Evolutionary conservation across 2,797 vertebrate species (phyloP).

Genomic region (Galagoides demidoff): DNA sequence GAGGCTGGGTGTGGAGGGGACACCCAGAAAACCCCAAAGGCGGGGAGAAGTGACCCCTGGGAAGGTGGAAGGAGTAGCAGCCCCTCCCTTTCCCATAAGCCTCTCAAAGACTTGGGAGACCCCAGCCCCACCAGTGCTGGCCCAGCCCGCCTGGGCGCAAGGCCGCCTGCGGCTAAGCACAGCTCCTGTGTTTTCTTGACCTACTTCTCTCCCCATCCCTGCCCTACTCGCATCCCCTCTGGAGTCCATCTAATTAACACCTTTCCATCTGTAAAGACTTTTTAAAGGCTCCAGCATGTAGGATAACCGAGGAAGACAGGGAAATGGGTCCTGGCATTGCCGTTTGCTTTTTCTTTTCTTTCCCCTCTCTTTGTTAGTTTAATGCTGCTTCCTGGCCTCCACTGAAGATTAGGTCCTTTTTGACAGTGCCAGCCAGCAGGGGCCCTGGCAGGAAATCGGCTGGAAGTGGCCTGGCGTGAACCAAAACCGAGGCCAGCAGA

Average conservation of each 20-base stretch:
- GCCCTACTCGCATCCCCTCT: constrained; percentile 13
- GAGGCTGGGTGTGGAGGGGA: neutral
- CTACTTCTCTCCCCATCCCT: constrained; percentile 57
- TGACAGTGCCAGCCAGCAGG: constrained; percentile 34
- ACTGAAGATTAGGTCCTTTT: neutral
- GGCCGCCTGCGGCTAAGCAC: neutral
- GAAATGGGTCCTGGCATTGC: neutral
- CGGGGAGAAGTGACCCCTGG: too few species aligned
- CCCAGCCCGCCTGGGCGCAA: neutral
- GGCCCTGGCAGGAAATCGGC: neutral
- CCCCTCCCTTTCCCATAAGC: neutral
- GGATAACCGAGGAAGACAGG: constrained; percentile 49
- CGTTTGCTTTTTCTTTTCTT: neutral
- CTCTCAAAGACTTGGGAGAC: neutral
- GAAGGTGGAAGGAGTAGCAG: neutral
- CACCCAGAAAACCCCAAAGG: neutral
- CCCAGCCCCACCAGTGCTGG: neutral
- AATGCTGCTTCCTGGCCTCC: neutral
- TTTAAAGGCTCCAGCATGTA: neutral
- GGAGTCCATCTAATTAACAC: constrained; percentile 34
- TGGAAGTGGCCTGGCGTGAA: neutral
- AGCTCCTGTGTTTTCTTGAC: neutral
- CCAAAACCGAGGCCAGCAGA: neutral
- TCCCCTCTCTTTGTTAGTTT: neutral
- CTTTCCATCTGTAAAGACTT: constrained; percentile 27